Evolutionary conservation across 2,888 invertebrate genomes (phyloP), one percentile per base, ranked within the genome.

Genomic region (Mimachlamys varia): DNA sequence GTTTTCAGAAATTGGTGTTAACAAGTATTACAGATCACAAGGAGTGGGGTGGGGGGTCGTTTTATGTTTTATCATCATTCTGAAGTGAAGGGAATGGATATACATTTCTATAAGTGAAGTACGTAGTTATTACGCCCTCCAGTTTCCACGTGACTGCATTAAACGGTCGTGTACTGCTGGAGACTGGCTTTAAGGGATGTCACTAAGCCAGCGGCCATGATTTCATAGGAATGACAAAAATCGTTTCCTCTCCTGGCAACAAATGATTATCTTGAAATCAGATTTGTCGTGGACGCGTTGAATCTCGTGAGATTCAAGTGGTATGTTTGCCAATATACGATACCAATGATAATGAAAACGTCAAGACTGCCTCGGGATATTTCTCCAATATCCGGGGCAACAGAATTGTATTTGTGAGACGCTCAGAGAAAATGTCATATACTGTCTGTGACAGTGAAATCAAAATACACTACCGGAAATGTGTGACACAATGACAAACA

Each of bases 281-380:
- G 76, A 76, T 76, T 76, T 76, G 76, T 76, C 76, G 76, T 76
- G 76, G 76, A 76, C 76, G 33, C 12, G 76, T 33, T 19, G 76
- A 76, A 76, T 76, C 76, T 76, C 76, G 7, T 76, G 76, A 76
- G 76, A 76, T 76, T 76, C 76, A 76, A 76, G 76, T 76, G 76
- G 76, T 76, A 76, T 76, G 76, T 76, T 76, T 76, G 76, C 27
- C 76, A 76, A 76, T 76, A 76, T 76, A 76, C 76, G 76, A 76
- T 76, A 76, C 33, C 27, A 33, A 76, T 76, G 76, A 76, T 76
- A 76, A 76, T 76, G 76, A 76, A 76, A 76, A 76, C 76, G 76
- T 33, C 76, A 76, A 33, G 76, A 33, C 76, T 76, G 76, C 76
- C 33, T 76, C 76, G 12, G 27, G 76, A 13, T 76, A 76, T 76